phyloP scores from a whole-genome alignment of 2,113 vertebrate genomes.

The Rhinoderma darwinii region DNA sequence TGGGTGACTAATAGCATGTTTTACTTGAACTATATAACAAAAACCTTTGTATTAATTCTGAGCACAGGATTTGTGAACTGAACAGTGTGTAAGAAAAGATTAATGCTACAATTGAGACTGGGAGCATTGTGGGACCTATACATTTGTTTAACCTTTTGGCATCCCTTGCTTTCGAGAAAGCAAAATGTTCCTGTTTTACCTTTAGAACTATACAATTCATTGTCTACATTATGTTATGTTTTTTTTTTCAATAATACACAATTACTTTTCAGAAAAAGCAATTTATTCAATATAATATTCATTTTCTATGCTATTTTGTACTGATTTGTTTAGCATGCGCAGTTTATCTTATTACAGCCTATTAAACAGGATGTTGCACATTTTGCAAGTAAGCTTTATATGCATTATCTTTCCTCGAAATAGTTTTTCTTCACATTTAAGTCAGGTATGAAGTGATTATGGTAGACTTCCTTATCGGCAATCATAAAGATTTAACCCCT shows the following conservation, averaged over 20 bases:
- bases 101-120: conserved; percentile 16
- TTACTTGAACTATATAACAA: conserved; percentile 13
- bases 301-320: neutral
- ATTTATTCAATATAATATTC: neutral
- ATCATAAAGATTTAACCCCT: too few relatives aligned
- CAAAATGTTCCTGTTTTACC: neutral
- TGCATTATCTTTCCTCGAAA: too few relatives aligned
- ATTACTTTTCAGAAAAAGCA: neutral
- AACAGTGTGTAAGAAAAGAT: conserved; percentile 5
- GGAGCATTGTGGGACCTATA: neutral
- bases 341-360: neutral
- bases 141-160: conserved; percentile 36
- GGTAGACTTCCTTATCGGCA: too few relatives aligned
- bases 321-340: too few relatives aligned
- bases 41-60: conserved; percentile 30
- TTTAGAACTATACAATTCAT: neutral
- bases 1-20: conserved; percentile 16
- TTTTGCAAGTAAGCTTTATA: neutral
- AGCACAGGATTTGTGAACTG: neutral
- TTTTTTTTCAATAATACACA: neutral
- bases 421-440: too few relatives aligned
- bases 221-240: neutral
- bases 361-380: neutral
- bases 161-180: neutral
- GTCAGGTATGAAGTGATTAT: too few relatives aligned